A percentile compares a stretch with the other conserved stretches of the same genome.
Evolutionary conservation across 2,888 invertebrate species (phyloP).

Genomic region (Pterostichus madidus): DNA sequence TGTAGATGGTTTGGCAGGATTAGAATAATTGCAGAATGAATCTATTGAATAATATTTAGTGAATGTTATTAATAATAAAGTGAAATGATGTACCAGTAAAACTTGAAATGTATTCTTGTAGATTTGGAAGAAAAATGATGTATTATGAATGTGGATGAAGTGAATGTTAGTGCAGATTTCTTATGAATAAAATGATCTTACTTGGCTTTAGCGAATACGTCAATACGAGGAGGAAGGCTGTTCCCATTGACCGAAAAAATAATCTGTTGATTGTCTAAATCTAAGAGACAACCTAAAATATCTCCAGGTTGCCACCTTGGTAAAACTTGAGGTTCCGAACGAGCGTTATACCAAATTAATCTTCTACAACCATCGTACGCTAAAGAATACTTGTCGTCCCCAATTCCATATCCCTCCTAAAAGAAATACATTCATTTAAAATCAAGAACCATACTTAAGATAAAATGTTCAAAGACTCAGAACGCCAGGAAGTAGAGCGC

Average conservation of each 20-base stretch:
- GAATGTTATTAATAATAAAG: no score
- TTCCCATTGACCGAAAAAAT: constrained; percentile 92
- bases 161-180: no score
- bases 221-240: constrained; percentile 83
- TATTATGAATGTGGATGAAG: not conserved
- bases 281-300: constrained; percentile 90
- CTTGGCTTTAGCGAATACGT: constrained; percentile 89
- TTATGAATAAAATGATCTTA: constrained; percentile 76
- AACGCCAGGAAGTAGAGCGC: no score
- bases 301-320: constrained; percentile 91
- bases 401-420: constrained; percentile 96
- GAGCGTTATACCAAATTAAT: constrained; percentile 93
- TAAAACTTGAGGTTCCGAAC: constrained; percentile 81
- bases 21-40: no score
- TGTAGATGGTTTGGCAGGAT: no score
- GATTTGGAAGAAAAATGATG: no score
- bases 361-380: constrained; percentile 96
- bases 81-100: no score
- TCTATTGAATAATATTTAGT: no score
- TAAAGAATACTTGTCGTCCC: constrained; percentile 93
- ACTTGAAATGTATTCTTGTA: no score
- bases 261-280: constrained; percentile 85
- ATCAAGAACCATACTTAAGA: not conserved
- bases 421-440: constrained; percentile 64
- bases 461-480: no score